Conservation (phyloP, 2,888 invertebrate species). For the Esperia sulphurella region DNA sequence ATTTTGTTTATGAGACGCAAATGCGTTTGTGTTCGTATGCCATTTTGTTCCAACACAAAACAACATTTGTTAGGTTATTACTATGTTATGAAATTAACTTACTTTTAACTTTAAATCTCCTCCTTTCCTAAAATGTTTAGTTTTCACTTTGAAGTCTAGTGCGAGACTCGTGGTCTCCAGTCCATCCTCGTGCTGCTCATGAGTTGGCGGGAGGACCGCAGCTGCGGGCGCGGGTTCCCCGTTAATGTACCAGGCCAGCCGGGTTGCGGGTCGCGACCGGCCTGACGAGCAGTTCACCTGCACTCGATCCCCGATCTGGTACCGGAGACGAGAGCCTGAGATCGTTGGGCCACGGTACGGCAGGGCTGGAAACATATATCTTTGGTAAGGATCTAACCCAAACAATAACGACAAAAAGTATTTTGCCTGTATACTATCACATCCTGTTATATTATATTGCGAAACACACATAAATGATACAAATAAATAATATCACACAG, state of each 20-base stretch:
- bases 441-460: too few species aligned
- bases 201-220: constrained; percentile 48
- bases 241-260: constrained; percentile 90
- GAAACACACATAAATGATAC: too few species aligned
- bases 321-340: constrained; percentile 84
- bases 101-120: constrained; percentile 89
- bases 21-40: too few species aligned
- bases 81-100: constrained; percentile 15
- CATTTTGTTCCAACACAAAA: too few species aligned
- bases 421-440: too few species aligned
- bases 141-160: constrained; percentile 84
- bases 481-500: too few species aligned
- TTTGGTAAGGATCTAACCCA: background rate
- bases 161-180: constrained; percentile 84
- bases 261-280: constrained; percentile 86
- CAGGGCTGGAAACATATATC: constrained; percentile 71
- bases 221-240: constrained; percentile 81
- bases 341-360: constrained; percentile 87
- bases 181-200: constrained; percentile 60
- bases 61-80: too few species aligned
- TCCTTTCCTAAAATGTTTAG: constrained; percentile 85
- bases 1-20: too few species aligned
- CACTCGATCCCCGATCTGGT: constrained; percentile 86
- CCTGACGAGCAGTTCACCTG: constrained; percentile 88
- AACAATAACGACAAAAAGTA: too few species aligned